Percentiles rank a stretch among this genome's conserved stretches.
phyloP scores from a whole-genome alignment of 2,888 invertebrate species.

The Pristionchus mayeri region DNA sequence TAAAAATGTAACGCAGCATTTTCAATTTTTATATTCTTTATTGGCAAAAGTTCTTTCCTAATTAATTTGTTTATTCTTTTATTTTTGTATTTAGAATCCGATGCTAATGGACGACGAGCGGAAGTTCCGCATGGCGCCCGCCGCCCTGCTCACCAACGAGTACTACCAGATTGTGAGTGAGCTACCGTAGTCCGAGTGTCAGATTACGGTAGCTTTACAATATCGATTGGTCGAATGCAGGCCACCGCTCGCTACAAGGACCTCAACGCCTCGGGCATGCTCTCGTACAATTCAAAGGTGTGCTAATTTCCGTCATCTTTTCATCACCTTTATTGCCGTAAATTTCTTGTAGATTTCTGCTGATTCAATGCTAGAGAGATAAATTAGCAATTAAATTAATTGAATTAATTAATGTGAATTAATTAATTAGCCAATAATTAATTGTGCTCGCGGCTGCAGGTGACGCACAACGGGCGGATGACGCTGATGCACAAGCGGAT shows the following conservation, averaged over 20 bases:
- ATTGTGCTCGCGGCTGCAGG: not conserved
- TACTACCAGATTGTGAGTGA: slow-evolving; percentile 49
- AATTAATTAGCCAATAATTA: not conserved
- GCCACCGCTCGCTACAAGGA: slow-evolving; percentile 49
- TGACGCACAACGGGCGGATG: slow-evolving; percentile 43
- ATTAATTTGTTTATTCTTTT: no score
- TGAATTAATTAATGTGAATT: no score
- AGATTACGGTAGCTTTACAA: not conserved
- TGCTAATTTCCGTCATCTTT: not conserved
- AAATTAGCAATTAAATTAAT: no score
- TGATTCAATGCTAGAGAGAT: no score
- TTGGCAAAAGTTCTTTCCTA: no score
- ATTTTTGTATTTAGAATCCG: no score
- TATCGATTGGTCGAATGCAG: not conserved
- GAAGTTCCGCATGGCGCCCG: slow-evolving; percentile 26
- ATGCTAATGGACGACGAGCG: slow-evolving; percentile 36
- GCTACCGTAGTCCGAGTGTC: not conserved
- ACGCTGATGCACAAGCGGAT: slow-evolving; percentile 36
- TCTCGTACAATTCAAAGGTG: slow-evolving; percentile 47
- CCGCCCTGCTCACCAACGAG: slow-evolving; percentile 32
- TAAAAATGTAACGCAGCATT: no score
- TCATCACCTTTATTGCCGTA: not conserved
- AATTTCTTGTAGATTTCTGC: no score
- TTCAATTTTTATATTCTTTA: no score
- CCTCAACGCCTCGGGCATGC: slow-evolving; percentile 40